Percentiles rank a stretch among this genome's conserved stretches.
Conservation (phyloP, 2,797 vertebrate genomes). For the Psittacula echo region DNA sequence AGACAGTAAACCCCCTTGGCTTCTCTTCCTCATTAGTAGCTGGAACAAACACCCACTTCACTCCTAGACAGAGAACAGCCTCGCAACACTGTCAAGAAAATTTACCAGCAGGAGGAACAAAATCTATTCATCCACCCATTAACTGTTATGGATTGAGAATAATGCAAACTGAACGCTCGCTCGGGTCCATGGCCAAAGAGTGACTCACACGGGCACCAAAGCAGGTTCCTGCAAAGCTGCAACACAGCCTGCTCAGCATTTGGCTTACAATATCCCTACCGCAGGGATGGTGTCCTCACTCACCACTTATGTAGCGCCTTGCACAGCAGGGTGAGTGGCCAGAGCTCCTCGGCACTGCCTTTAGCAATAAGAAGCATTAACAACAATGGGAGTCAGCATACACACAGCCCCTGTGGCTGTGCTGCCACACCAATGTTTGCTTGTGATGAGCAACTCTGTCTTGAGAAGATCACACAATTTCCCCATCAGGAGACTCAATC, state of each 20-base stretch:
- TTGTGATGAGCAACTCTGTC: neutral
- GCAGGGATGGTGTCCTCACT: neutral
- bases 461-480: neutral
- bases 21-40: conserved; percentile 56
- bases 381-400: neutral
- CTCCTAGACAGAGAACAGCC: conserved; percentile 31
- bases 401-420: neutral
- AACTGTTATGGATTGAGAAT: conserved; percentile 35
- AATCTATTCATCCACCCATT: conserved; percentile 41
- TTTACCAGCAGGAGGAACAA: conserved; percentile 30
- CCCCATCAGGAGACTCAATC: neutral
- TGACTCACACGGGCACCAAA: conserved; percentile 49
- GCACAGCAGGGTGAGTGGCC: neutral
- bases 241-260: neutral
- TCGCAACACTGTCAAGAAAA: conserved; percentile 54
- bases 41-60: conserved; percentile 56
- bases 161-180: conserved; percentile 22
- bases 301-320: neutral
- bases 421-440: rapidly evolving
- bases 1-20: conserved; percentile 56
- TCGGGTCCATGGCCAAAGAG: neutral
- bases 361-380: neutral
- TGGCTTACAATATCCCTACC: neutral
- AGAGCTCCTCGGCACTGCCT: neutral
- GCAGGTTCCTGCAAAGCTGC: conserved; percentile 36